phyloP scores from a whole-genome alignment of 2,797 vertebrate species.

The Poeciliopsis presidionis region DNA sequence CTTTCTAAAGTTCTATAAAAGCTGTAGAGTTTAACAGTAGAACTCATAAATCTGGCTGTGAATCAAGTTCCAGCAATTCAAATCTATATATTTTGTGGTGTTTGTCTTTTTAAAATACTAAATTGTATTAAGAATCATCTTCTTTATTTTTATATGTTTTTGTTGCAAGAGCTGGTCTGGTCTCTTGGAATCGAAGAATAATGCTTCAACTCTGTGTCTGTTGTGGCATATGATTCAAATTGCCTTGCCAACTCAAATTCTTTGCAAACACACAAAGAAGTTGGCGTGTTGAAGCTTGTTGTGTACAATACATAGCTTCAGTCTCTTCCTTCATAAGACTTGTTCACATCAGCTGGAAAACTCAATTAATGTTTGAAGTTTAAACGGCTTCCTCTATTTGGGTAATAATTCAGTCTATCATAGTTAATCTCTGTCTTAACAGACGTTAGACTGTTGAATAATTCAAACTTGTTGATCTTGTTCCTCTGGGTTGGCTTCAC shows the following conservation, averaged over 20 bases:
- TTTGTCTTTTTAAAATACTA: background rate
- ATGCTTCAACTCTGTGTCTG: background rate
- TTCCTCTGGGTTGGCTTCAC: slow-evolving; percentile 41
- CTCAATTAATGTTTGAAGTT: slow-evolving; percentile 2
- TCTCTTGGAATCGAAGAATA: background rate
- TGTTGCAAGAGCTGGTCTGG: background rate
- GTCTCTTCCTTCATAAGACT: background rate
- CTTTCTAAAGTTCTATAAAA: background rate
- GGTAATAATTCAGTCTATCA: slow-evolving; percentile 9
- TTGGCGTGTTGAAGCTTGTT: background rate
- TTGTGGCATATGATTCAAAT: background rate
- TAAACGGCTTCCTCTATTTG: slow-evolving; percentile 5
- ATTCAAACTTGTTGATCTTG: slow-evolving; percentile 55
- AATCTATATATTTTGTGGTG: background rate
- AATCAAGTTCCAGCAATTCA: background rate
- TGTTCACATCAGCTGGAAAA: background rate
- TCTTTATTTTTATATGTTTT: background rate
- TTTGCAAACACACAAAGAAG: background rate
- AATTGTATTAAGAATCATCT: background rate
- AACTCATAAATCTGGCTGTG: background rate
- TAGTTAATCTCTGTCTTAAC: slow-evolving; percentile 7
- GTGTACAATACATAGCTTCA: background rate
- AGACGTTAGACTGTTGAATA: background rate
- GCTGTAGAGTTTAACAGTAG: background rate
- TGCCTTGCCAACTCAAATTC: background rate